Percentiles rank a stretch among this genome's conserved stretches.
Conservation (phyloP, 1,140 invertebrate genomes). For the Ptiloglossa arizonensis region DNA sequence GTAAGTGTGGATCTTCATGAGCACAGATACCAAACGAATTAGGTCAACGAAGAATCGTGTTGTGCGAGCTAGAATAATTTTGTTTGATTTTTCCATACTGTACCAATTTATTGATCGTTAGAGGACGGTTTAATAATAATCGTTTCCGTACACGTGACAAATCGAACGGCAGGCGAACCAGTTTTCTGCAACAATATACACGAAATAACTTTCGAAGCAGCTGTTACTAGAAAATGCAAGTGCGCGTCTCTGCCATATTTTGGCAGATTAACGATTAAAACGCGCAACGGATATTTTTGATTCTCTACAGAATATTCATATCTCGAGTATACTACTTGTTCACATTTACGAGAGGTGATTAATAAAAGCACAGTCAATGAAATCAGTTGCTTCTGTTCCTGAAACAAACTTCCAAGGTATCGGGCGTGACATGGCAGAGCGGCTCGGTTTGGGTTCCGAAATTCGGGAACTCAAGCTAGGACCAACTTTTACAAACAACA, state of each 20-base stretch:
- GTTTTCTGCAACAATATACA: background rate
- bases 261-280: constrained; percentile 18
- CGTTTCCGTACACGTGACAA: background rate
- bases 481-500: constrained; percentile 89
- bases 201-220: constrained; percentile 9
- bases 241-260: constrained; percentile 43
- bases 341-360: background rate
- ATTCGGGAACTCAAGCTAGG: constrained; percentile 92
- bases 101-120: background rate
- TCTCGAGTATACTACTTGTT: background rate
- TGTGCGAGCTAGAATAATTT: constrained; percentile 12
- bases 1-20: constrained; percentile 35
- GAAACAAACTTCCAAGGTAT: constrained; percentile 53
- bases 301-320: background rate
- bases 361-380: constrained; percentile 10
- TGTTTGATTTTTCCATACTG: background rate
- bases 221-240: constrained; percentile 38
- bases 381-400: constrained; percentile 34
- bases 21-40: constrained; percentile 5
- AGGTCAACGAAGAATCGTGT: constrained; percentile 36
- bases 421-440: constrained; percentile 85
- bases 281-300: background rate
- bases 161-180: background rate
- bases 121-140: background rate
- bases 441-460: constrained; percentile 88